Percentiles rank a stretch among this genome's conserved stretches.
These are phyloP conservation scores for Pogonocherus hispidulus DNA, from an alignment of 2,888 invertebrate species.

Conservation along the genomic window DNA sequence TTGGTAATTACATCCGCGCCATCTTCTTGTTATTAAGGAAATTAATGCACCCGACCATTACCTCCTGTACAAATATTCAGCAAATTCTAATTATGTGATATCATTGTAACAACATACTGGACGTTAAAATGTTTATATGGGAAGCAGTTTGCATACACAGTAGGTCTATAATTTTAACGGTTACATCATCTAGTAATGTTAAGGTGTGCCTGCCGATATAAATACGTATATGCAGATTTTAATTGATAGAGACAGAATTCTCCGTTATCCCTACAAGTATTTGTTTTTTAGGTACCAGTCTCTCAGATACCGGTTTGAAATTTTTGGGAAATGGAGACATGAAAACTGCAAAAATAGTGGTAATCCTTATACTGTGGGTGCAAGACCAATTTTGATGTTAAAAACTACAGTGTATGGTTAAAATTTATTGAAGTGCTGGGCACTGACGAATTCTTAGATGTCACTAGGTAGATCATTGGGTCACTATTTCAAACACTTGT, in stretches of 20 bases:
- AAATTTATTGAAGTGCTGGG: too few species aligned
- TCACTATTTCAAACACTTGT: too few species aligned
- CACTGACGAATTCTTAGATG: too few species aligned
- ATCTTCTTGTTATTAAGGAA: constrained; percentile 14
- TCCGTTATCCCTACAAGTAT: too few species aligned
- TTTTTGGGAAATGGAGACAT: too few species aligned
- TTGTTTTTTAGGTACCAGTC: too few species aligned
- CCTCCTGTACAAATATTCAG: constrained; percentile 6
- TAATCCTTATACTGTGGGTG: too few species aligned
- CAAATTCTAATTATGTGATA: constrained; percentile 5
- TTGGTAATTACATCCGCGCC: constrained; percentile 14
- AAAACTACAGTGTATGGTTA: too few species aligned
- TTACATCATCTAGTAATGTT: background rate
- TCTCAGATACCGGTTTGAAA: too few species aligned
- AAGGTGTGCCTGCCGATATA: background rate
- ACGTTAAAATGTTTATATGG: background rate
- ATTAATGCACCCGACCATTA: constrained; percentile 12
- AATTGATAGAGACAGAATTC: background rate
- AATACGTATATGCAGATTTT: background rate
- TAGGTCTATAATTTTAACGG: background rate
- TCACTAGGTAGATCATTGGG: too few species aligned
- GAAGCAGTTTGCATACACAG: constrained; percentile 5
- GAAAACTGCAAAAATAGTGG: too few species aligned
- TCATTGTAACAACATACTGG: background rate
- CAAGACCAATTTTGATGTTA: too few species aligned